Conservation (phyloP, 2,113 vertebrate species). For the Nerophis ophidion region DNA sequence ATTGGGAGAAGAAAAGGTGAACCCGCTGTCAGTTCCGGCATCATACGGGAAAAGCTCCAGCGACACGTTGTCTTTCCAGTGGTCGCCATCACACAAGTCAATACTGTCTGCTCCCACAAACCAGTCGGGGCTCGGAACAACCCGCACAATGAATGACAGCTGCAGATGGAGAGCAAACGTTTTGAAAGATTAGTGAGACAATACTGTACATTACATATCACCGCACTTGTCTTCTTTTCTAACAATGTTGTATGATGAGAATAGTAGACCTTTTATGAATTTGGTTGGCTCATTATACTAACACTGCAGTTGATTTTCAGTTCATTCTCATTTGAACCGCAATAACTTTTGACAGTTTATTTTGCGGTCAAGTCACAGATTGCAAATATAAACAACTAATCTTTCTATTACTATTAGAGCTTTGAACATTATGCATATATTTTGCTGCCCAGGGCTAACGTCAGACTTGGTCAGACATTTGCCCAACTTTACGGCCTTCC, state of each 20-base stretch:
- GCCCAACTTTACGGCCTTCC: slow-evolving; percentile 17
- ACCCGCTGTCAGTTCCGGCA: slow-evolving; percentile 94
- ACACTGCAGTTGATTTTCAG: too few species aligned
- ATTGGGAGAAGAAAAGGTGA: slow-evolving; percentile 97
- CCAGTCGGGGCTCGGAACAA: slow-evolving; percentile 96
- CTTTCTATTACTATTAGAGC: too few species aligned
- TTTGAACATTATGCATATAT: not conserved
- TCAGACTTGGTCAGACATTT: slow-evolving; percentile 11
- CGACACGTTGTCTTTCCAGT: slow-evolving; percentile 80
- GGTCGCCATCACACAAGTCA: slow-evolving; percentile 81
- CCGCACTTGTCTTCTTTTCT: not conserved
- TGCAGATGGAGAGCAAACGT: slow-evolving; percentile 36
- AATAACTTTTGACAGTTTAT: not conserved
- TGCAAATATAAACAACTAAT: not conserved
- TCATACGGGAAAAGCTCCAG: slow-evolving; percentile 87
- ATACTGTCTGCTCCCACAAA: slow-evolving; percentile 89
- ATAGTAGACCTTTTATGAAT: too few species aligned
- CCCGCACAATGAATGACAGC: slow-evolving; percentile 88
- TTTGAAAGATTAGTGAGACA: not conserved
- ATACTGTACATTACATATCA: not conserved
- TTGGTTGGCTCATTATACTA: too few species aligned
- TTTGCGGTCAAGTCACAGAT: not conserved
- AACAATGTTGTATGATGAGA: not conserved
- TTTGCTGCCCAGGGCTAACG: slow-evolving; percentile 13
- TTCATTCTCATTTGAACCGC: too few species aligned